Evolutionary conservation across 2,113 vertebrate species (phyloP), one percentile per base, ranked within the genome.

Genomic region (Hypocryptadius cinnamomeus): DNA sequence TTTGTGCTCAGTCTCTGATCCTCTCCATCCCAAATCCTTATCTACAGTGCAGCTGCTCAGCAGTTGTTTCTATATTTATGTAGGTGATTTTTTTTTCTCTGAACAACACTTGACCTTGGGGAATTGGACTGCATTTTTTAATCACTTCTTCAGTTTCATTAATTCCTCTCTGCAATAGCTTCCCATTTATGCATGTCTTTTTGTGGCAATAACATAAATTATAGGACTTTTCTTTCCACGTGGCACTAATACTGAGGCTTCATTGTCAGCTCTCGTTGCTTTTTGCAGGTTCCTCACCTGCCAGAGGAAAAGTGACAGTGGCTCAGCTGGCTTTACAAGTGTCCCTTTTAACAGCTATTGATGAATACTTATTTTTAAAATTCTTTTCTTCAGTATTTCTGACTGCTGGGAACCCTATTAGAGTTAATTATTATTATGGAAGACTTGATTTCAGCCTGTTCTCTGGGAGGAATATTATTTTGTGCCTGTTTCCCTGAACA

Each of bases 11-110:
- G 69, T 22, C 47, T 73, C 59, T 78, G 80, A 78, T 83, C 39
- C 47, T 57, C 64, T 78, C 56, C 78, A 12, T 63, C 77, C 51
- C 4, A 3, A 78, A 35, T 39, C 64, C 65, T 89, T 89, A 70
- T 89, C 93, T 74, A 24, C 80, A 63, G 14, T 65, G 20, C 89
- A 94, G 73, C 91, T 96, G 80, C 84, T 89, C 60, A 50, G 76
- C 84, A 88, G 54, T 93, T 83, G 59, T 73, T 92, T 78, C 60
- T 93, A 8, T 94, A 87, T 95, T 89, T 93, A 60, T 78, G 42
- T 84, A 81, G 89, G 89, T 94, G 77, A 50, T 64, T 91, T 83
- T 80, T 80, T 82, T 73, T 80, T 19, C 65, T 78, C 60, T 70
- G 69, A 93, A 84, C 63, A 89, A 50, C 81, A 78, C 69, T 71